phyloP scores from a whole-genome alignment of 2,797 vertebrate species.

The Falco biarmicus region DNA sequence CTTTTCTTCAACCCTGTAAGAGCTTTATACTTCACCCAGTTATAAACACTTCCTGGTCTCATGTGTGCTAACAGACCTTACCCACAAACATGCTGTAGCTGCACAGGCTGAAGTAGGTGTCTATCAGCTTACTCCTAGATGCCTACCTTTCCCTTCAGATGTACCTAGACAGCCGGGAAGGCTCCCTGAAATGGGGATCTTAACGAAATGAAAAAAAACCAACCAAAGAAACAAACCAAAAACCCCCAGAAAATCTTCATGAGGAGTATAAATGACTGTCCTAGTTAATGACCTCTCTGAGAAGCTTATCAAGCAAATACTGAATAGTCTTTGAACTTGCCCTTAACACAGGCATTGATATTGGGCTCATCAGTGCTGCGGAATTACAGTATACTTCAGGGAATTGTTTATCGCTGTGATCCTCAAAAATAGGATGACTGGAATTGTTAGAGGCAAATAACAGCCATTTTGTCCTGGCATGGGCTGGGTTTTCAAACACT shows the following conservation, averaged over 20 bases:
- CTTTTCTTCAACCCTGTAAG: neutral
- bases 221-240: too few relatives aligned
- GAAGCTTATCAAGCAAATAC: conserved; percentile 52
- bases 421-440: conserved; percentile 37
- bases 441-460: conserved; percentile 44
- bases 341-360: conserved; percentile 52
- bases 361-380: conserved; percentile 50
- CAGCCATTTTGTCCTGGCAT: conserved; percentile 19
- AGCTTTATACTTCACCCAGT: neutral
- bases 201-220: neutral
- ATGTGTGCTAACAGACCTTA: neutral
- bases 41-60: neutral
- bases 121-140: fast-evolving
- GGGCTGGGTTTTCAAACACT: conserved; percentile 20
- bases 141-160: neutral
- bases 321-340: conserved; percentile 63
- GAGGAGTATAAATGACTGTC: neutral
- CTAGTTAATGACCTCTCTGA: conserved; percentile 49
- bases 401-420: conserved; percentile 57
- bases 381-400: conserved; percentile 49
- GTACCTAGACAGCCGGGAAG: neutral
- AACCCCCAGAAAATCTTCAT: neutral
- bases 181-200: neutral
- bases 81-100: neutral
- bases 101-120: neutral